Conservation (phyloP, 2,888 invertebrate species). For the Theretra japonica region DNA sequence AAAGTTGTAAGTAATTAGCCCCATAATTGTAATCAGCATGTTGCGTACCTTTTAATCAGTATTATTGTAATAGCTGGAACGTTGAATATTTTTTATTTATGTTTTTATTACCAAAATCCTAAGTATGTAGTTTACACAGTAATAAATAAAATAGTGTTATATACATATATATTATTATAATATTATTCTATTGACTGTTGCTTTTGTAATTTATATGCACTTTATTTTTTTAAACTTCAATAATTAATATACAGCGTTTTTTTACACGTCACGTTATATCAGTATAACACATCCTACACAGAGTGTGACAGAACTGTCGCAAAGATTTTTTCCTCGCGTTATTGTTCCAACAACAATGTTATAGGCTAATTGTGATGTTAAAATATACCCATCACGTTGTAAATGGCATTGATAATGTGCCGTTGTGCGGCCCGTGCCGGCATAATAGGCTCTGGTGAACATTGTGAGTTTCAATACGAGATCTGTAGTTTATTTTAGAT, state of each 20-base stretch:
- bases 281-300: background rate
- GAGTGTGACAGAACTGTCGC: background rate
- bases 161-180: no score
- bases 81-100: no score
- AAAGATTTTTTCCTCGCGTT: constrained; percentile 30
- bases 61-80: no score
- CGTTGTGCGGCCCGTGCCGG: constrained; percentile 4
- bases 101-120: no score
- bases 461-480: background rate
- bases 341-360: constrained; percentile 42
- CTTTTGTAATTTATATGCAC: no score
- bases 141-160: no score
- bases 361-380: constrained; percentile 45
- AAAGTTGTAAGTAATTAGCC: no score
- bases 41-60: no score
- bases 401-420: constrained; percentile 51
- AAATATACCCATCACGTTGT: constrained; percentile 39
- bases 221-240: no score
- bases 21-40: no score
- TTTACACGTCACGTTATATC: background rate
- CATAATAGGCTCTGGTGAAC: background rate
- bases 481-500: background rate
- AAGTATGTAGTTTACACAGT: no score
- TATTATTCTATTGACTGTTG: no score
- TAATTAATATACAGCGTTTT: background rate